Base-by-base conservation (phyloP, 2,113 vertebrate genomes). In the Uria aalge region DNA sequence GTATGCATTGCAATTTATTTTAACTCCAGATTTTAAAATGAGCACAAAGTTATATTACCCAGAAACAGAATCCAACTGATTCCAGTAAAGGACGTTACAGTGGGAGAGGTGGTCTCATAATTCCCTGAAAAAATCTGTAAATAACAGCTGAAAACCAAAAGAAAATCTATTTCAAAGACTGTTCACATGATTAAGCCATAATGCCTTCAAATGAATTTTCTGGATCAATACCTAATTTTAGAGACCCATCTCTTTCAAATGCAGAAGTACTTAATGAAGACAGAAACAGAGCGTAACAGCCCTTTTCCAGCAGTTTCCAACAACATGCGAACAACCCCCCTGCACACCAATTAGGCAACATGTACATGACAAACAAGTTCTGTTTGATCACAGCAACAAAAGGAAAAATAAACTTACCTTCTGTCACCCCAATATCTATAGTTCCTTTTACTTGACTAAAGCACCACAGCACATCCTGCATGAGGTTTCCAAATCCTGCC, bases 391-490 rank as follows among this genome's bases (percentile, higher is more conserved):
- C 50, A 81, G 59, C 43, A 89, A 78, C 48, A 53, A 93, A 87
- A 85, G 71, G 45, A 85, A 92, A 95, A 90, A 60, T 9, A 71
- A 86, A 88, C 98, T 89, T 97, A 98, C 98, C 98, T 98, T 98
- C 98, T n/a, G 96, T 93, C 72, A 97, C 95, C 60, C 97, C 97
- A 20, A 55, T 60, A 63, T 98, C 96, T 66, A 82, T 32, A 56
- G 97, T 90, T 88, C 97, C 98, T 94, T 98, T 98, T 12, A 98
- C 96, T 96, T 98, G 98, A 76, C 98, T 95, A 85, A 98, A 98
- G 91, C 98, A 98, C 98, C 98, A 98, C 40, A 98, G 89, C 40
- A 98, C 97, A 94, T 98, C 98, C 96, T 98, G 98, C 88, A 96
- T 96, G 84, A 98, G 85, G 32, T 64, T 92, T 67, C 96, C 98